Percentiles rank a stretch among this genome's conserved stretches.
phyloP scores from a whole-genome alignment of 1,140 invertebrate genomes.

The Trichoplusia ni region DNA sequence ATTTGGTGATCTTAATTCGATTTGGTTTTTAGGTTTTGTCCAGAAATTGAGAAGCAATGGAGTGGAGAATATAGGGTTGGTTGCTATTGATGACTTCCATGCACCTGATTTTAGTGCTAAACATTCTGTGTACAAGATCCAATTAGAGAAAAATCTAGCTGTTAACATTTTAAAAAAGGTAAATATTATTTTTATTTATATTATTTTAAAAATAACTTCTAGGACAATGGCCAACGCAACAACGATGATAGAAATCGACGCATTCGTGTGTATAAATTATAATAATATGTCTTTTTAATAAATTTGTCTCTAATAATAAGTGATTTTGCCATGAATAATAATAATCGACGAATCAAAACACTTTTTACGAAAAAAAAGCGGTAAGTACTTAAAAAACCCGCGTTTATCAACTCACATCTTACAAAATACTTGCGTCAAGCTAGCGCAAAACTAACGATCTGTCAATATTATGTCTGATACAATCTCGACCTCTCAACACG shows the following conservation, averaged over 20 bases:
- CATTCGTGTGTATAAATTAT: no score
- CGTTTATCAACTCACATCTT: background rate
- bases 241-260: no score
- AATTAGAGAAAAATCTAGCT: constrained; percentile 40
- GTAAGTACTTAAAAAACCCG: no score
- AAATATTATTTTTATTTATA: constrained; percentile 2
- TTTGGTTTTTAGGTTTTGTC: constrained; percentile 37
- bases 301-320: no score
- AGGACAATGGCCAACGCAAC: no score
- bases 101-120: constrained; percentile 37
- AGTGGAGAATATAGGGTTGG: constrained; percentile 32
- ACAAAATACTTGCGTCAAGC: background rate
- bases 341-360: no score
- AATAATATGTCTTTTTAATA: no score
- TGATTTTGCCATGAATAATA: no score
- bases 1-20: background rate
- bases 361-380: no score
- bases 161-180: constrained; percentile 46
- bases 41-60: constrained; percentile 34
- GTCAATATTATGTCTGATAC: background rate
- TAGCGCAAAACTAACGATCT: constrained; percentile 13
- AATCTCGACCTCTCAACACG: constrained; percentile 11
- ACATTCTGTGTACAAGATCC: constrained; percentile 38
- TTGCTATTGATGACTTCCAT: constrained; percentile 40
- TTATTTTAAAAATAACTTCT: no score